Base-by-base conservation (phyloP, 2,888 invertebrate species). In the Sminthurides aquaticus region DNA sequence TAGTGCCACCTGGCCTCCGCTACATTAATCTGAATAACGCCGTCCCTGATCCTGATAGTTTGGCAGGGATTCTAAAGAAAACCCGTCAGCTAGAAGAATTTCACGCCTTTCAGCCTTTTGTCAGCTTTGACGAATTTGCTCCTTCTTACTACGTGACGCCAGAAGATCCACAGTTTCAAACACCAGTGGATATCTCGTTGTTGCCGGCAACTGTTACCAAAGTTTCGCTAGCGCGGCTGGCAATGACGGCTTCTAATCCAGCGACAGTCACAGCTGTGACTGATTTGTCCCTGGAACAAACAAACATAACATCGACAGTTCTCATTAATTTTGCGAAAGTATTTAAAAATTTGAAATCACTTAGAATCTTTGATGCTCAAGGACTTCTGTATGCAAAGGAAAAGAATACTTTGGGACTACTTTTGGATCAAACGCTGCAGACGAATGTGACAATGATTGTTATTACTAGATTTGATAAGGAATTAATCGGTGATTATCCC, bases 21-120 rank as follows among this genome's bases (percentile, higher is more conserved):
- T 65, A 61, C 25, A 25, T 65, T 11, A 65, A 65, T 54, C 34
- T 65, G 22, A 61, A 65, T 29, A 65, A 56, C 22, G 65, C 65
- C 15, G 34, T 65, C 18, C 65, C 61, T 8, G 26, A 28, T n/a
- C 61, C 57, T 15, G 24, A 26, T 0, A 25, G n/a, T 28, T 8
- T 65, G 15, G 27, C 49, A 1, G 57, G 24, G 22, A n/a, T 65
- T 11, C 20, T 65, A 18, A 57, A 52, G 26, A 48, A 48, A 2
- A 43, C 60, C 22, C 20, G 25, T 8, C 11, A 57, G 25, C 57
- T 65, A 20, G 61, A 65, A 27, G 61, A 61, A 1, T 57, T 65
- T 26, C 65, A 65, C 28, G 61, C 56, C 11, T 65, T 60, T 34
- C 65, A 60, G 25, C 65, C 61, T 5, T 62, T 25, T 27, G 18